These are phyloP conservation scores for Ceraclea dissimilis DNA, from an alignment of 2,888 invertebrate species.

Conservation along the genomic window DNA sequence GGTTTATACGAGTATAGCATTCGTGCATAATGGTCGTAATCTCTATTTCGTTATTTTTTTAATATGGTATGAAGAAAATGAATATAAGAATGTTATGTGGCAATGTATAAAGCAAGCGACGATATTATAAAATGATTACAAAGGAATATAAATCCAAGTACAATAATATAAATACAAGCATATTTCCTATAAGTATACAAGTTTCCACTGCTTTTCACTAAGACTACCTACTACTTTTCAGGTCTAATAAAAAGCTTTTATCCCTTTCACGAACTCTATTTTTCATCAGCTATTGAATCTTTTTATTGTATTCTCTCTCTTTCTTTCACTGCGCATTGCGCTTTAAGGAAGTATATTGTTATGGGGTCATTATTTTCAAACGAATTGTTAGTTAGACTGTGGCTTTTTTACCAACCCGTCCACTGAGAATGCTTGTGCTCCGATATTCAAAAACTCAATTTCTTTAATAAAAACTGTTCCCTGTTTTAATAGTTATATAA, in stretches of 20 bases:
- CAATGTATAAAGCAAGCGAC: too few relatives aligned
- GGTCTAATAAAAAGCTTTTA: constrained; percentile 20
- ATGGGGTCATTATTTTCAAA: constrained; percentile 23
- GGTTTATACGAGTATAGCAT: too few relatives aligned
- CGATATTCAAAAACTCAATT: neutral
- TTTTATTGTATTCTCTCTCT: constrained; percentile 22
- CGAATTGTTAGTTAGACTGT: constrained; percentile 20
- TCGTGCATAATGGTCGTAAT: too few relatives aligned
- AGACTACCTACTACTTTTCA: constrained; percentile 13
- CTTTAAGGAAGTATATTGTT: constrained; percentile 24
- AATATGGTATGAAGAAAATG: too few relatives aligned
- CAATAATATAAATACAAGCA: neutral
- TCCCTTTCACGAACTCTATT: constrained; percentile 21
- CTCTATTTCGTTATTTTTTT: too few relatives aligned
- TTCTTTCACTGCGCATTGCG: constrained; percentile 20
- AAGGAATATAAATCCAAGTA: neutral
- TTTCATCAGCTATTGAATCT: constrained; percentile 15
- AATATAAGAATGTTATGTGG: too few relatives aligned
- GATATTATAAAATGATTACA: constrained; percentile 5
- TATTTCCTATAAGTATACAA: neutral
- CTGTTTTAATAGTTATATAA: too few relatives aligned
- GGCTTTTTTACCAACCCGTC: constrained; percentile 15
- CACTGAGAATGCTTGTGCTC: constrained; percentile 1
- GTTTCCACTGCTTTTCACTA: constrained; percentile 5
- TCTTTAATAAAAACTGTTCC: neutral